Evolutionary conservation across 2,888 invertebrate species (phyloP).

Genomic region (Acleris sparsana): DNA sequence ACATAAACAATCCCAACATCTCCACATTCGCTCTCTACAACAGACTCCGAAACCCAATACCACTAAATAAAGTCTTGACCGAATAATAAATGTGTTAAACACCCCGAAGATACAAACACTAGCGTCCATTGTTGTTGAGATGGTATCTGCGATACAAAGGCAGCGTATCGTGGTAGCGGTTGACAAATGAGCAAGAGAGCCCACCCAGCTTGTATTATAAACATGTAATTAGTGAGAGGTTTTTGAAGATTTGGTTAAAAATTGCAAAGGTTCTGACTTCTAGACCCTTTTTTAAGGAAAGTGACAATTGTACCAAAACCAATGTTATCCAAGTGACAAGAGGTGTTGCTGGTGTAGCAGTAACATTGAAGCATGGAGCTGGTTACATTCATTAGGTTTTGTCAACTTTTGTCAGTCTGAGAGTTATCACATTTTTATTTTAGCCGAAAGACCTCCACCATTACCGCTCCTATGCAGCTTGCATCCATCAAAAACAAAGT

Average conservation of each 20-base stretch:
- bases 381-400: too few relatives aligned
- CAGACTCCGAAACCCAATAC: constrained; percentile 36
- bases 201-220: constrained; percentile 60
- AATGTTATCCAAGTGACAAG: too few relatives aligned
- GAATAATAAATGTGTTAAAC: constrained; percentile 75
- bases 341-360: too few relatives aligned
- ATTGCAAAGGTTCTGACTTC: neutral
- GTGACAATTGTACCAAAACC: too few relatives aligned
- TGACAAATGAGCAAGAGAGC: constrained; percentile 67
- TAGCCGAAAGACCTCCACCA: too few relatives aligned
- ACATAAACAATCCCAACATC: neutral
- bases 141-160: constrained; percentile 42
- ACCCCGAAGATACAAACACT: constrained; percentile 71
- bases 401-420: too few relatives aligned
- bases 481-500: too few relatives aligned
- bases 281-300: neutral
- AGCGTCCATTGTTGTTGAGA: constrained; percentile 68
- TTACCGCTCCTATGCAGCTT: too few relatives aligned
- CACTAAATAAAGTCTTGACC: constrained; percentile 40
- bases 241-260: neutral
- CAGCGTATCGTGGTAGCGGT: constrained; percentile 73
- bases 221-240: constrained; percentile 8
- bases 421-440: too few relatives aligned
- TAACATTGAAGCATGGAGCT: too few relatives aligned
- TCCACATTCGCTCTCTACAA: neutral